Evolutionary conservation across 2,113 vertebrate species (phyloP).

Genomic region (Paradoxurus hermaphroditus): DNA sequence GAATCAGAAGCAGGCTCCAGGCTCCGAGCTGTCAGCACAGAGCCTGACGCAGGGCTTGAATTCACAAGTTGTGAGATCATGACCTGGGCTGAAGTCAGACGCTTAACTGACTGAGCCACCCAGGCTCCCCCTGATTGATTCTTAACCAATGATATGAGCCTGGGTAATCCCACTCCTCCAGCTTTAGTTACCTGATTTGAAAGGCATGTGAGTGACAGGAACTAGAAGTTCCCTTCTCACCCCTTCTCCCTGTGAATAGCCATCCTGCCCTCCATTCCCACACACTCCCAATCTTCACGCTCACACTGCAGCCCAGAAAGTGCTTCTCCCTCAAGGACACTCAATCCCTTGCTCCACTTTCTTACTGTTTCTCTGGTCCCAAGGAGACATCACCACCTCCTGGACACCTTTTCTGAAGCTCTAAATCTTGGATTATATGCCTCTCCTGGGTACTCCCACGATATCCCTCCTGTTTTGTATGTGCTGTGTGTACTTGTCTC

Average conservation of each 20-base stretch:
- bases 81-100: too few species aligned
- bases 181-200: background rate
- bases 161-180: background rate
- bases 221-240: background rate
- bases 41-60: too few species aligned
- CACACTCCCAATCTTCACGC: background rate
- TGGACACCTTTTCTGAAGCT: background rate
- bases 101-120: too few species aligned
- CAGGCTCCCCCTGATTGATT: background rate
- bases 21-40: too few species aligned
- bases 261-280: background rate
- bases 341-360: background rate
- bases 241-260: background rate
- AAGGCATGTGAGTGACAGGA: background rate
- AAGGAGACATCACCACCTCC: background rate
- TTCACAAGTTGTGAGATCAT: too few species aligned
- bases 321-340: background rate
- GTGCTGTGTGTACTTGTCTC: background rate
- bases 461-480: background rate
- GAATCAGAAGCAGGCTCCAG: too few species aligned
- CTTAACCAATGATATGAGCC: background rate
- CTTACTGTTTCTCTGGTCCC: background rate
- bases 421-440: background rate
- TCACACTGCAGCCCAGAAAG: background rate
- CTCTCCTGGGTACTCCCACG: background rate